Evolutionary conservation across 1,140 invertebrate species (phyloP).

Genomic region (Pogonomyrmex barbatus): DNA sequence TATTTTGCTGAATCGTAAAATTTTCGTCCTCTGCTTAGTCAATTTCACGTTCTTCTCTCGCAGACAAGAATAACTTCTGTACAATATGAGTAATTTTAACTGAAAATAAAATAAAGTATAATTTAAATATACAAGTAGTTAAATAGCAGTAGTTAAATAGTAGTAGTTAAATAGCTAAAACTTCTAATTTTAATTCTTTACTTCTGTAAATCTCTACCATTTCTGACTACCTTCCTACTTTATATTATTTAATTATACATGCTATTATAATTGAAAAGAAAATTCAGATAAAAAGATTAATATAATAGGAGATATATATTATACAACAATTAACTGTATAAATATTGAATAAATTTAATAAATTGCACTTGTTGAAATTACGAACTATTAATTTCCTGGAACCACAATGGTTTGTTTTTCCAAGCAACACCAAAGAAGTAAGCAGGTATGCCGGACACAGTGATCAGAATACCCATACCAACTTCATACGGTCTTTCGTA

Average conservation of each 20-base stretch:
- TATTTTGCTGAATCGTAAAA: background rate
- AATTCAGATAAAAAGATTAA: background rate
- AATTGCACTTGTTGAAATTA: constrained; percentile 21
- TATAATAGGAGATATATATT: no score
- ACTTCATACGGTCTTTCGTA: constrained; percentile 92
- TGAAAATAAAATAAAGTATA: constrained; percentile 57
- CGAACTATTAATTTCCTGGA: constrained; percentile 69
- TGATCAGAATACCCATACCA: constrained; percentile 93
- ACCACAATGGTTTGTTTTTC: constrained; percentile 91
- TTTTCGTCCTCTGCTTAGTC: constrained; percentile 12
- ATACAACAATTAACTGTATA: background rate
- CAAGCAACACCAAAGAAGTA: constrained; percentile 95
- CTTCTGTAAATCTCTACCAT: background rate
- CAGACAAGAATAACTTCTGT: constrained; percentile 72
- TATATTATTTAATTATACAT: background rate
- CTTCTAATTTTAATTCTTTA: background rate
- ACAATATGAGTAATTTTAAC: constrained; percentile 64
- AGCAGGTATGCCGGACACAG: constrained; percentile 95
- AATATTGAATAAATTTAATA: constrained; percentile 17
- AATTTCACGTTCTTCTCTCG: constrained; percentile 68
- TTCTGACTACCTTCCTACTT: background rate
- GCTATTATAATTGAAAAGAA: background rate
- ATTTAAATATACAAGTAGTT: background rate
- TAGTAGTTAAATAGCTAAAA: background rate
- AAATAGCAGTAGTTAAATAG: background rate